A percentile compares a stretch with the other conserved stretches of the same genome.
Conservation (phyloP, 2,113 vertebrate genomes). For the Parus major region DNA sequence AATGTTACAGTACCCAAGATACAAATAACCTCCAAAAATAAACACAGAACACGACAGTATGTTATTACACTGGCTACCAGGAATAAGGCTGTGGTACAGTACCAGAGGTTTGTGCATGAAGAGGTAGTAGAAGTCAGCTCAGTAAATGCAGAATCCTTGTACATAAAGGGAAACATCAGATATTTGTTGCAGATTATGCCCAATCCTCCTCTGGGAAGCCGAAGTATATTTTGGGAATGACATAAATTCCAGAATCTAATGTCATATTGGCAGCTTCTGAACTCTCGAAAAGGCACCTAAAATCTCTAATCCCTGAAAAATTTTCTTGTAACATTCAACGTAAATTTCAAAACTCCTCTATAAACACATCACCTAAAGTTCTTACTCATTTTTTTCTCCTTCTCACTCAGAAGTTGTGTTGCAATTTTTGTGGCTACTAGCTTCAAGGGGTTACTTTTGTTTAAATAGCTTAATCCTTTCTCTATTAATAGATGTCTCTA, state of each 20-base stretch:
- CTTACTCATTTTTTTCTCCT: not conserved
- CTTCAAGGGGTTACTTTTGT: not conserved
- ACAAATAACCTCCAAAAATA: not conserved
- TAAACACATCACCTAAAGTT: not conserved
- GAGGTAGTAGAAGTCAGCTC: not conserved
- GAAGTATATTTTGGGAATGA: not conserved
- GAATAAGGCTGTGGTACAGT: not conserved
- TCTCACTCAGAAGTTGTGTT: not conserved
- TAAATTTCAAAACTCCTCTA: not conserved
- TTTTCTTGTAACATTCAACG: not conserved
- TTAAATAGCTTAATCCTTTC: constrained; percentile 25
- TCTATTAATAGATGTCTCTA: constrained; percentile 45
- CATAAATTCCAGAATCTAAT: not conserved
- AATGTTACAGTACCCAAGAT: not conserved
- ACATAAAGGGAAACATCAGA: not conserved
- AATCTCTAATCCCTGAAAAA: not conserved
- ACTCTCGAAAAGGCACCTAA: not conserved
- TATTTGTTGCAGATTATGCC: not conserved
- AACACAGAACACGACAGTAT: not conserved
- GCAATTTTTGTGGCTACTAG: not conserved
- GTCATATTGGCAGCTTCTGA: not conserved
- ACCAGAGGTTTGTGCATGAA: not conserved
- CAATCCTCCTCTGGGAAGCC: not conserved
- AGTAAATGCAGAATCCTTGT: not conserved
- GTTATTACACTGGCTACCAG: not conserved